Evolutionary conservation across 2,113 vertebrate species (phyloP).

Genomic region (Collichthys lucidus): DNA sequence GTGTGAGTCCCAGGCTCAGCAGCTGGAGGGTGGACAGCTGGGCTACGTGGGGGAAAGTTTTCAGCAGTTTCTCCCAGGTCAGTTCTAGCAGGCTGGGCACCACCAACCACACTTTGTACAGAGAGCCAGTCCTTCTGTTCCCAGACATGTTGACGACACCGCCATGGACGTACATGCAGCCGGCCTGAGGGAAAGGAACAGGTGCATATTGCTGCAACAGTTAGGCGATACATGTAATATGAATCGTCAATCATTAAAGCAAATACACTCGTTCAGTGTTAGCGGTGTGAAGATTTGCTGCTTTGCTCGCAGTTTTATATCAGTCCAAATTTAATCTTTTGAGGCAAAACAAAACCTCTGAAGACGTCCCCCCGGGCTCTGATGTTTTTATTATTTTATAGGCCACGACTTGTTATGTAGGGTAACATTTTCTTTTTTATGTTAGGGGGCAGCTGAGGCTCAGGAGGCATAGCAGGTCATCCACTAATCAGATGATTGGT

Average conservation of each 20-base stretch:
- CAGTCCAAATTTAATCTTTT: not conserved
- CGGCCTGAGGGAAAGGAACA: constrained; percentile 84
- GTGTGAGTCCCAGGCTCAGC: constrained; percentile 94
- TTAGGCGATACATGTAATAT: no score
- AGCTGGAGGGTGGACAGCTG: constrained; percentile 91
- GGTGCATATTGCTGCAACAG: not conserved
- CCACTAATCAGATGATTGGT: no score
- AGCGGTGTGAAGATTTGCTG: not conserved
- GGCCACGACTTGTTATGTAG: no score
- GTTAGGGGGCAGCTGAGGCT: no score
- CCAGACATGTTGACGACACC: constrained; percentile 97
- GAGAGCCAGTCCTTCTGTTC: constrained; percentile 94
- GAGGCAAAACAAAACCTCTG: not conserved
- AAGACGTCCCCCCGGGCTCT: not conserved
- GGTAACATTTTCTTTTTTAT: no score
- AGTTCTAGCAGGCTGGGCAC: constrained; percentile 97
- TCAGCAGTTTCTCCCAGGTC: constrained; percentile 95
- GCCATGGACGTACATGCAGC: constrained; percentile 98
- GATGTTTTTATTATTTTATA: no score
- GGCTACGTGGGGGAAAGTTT: constrained; percentile 89
- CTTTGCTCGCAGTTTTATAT: not conserved
- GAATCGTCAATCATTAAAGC: not conserved
- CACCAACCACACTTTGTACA: constrained; percentile 98
- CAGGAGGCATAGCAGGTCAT: no score
- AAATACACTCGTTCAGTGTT: not conserved